Conservation (phyloP, 1,140 invertebrate species). For the Drosophila kanapiae region DNA sequence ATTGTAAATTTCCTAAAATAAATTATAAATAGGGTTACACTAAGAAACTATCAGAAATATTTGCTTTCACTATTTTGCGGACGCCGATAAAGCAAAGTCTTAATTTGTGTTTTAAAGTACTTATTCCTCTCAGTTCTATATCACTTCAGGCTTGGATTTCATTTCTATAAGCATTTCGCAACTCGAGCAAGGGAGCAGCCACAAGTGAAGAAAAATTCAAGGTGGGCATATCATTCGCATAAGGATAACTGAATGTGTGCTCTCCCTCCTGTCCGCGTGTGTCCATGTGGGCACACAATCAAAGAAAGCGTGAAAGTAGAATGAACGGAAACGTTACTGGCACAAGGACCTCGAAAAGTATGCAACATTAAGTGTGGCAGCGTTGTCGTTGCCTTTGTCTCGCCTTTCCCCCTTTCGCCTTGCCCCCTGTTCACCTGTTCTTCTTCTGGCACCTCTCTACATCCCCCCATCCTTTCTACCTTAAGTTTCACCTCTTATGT, state of each 20-base stretch:
- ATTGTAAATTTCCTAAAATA: no score
- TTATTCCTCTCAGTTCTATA: no score
- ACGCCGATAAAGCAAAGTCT: no score
- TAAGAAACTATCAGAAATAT: no score
- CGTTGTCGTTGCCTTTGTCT: slow-evolving; percentile 23
- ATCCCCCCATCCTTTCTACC: not conserved
- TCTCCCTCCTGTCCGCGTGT: no score
- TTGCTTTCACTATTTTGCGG: no score
- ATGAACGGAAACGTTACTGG: slow-evolving; percentile 81
- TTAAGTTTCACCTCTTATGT: slow-evolving; percentile 52
- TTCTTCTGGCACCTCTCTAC: not conserved
- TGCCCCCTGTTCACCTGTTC: not conserved
- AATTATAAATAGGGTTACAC: no score
- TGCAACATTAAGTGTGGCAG: slow-evolving; percentile 78
- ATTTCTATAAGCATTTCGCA: not conserved
- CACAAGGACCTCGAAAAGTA: slow-evolving; percentile 80
- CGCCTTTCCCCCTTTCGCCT: slow-evolving; percentile 1
- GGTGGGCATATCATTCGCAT: slow-evolving; percentile 1
- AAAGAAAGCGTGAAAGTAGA: slow-evolving; percentile 64
- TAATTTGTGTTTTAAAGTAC: not conserved
- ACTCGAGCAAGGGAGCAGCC: slow-evolving; percentile 23
- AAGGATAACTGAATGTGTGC: not conserved
- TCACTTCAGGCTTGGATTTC: not conserved
- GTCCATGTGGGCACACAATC: slow-evolving; percentile 35
- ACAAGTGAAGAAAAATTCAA: slow-evolving; percentile 32